Evolutionary conservation across 92 coral and sea anemone species (phyloP), one percentile per base, ranked within the genome.

Genomic region (Bergia puertoricense): DNA sequence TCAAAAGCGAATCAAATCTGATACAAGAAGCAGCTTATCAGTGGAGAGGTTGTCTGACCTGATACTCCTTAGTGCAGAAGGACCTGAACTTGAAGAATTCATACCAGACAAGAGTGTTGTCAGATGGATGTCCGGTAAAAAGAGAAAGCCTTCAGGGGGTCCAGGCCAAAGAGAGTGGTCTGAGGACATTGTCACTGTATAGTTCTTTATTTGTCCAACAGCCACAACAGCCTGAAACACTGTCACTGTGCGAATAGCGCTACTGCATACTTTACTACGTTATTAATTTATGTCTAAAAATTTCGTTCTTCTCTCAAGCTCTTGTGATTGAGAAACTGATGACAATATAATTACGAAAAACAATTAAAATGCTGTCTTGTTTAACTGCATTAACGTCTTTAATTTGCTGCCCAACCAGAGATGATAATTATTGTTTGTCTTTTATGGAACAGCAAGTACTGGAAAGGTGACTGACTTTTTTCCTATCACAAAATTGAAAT

Each of bases 71-170:
- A 36, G 48, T 36, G 20, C 85, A 11, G 85, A 65, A 76, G 86
- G 76, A 13, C 76, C 86, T 40, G 86, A 81, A 41, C 86, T 81
- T 43, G 76, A 72, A 72, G 76, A 72, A 72, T 43, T 76, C 80
- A 76, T 76, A 42, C 80, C 56, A 76, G 56, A 76, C 15, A 37
- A 39, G 41, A 76, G 80, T 76, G 30, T 76, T 42, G 80, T 0
- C 80, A 76, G 42, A 56, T 76, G 56, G 80, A 40, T 76, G 51
- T 4, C 6, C 3, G 42, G 18, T 56, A 44, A 42, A 56, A 76
- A 76, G 48, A 76, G 54, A 30, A 76, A 56, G 42, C 30, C 30
- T 30, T 76, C 42, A 76, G 23, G 80, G 56, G 10, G 23, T 36
- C 80, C 51, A 40, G 80, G 56, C 54, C 56, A 42, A 20, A n/a